phyloP scores from a whole-genome alignment of 1,140 invertebrate genomes.

The Anoplolepis gracilipes region DNA sequence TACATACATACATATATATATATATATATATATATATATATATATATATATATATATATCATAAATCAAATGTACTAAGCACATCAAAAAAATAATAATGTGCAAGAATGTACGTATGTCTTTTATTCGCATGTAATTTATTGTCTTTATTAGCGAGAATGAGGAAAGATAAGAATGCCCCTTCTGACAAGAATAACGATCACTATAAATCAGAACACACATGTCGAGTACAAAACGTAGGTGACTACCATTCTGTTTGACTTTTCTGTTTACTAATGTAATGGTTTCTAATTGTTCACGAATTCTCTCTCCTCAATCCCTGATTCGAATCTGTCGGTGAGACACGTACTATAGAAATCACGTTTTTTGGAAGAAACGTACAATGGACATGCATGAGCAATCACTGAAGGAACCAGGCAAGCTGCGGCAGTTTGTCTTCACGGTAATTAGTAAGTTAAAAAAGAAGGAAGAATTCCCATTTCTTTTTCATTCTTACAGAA shows the following conservation, averaged over 20 bases:
- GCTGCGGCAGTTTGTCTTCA: conserved; percentile 73
- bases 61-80: too few relatives aligned
- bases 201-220: conserved; percentile 56
- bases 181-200: conserved; percentile 43
- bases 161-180: conserved; percentile 57
- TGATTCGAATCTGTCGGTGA: not conserved
- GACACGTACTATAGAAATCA: not conserved
- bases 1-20: too few relatives aligned
- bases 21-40: too few relatives aligned
- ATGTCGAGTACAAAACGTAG: too few relatives aligned
- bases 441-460: conserved; percentile 73
- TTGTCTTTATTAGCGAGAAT: conserved; percentile 3
- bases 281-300: not conserved
- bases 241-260: too few relatives aligned
- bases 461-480: too few relatives aligned
- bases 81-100: too few relatives aligned
- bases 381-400: conserved; percentile 44
- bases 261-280: conserved; percentile 10
- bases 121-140: too few relatives aligned
- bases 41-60: too few relatives aligned
- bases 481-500: not conserved
- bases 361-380: not conserved
- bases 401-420: conserved; percentile 71
- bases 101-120: too few relatives aligned
- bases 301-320: not conserved